Conservation (phyloP, 2,113 vertebrate genomes). For the Salvator merianae region DNA sequence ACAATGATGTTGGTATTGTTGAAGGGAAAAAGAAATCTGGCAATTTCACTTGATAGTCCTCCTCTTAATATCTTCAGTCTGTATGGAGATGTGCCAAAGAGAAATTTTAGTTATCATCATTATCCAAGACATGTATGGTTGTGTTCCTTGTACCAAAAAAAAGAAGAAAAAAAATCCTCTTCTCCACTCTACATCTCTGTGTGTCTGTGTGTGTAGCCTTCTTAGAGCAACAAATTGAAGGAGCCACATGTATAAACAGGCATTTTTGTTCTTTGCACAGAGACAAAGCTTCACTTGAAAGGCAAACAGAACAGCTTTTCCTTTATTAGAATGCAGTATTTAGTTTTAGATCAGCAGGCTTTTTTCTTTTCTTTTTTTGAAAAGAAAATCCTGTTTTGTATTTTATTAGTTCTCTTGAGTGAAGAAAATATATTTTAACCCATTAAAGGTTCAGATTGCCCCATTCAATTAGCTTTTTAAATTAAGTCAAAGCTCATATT, state of each 20-base stretch:
- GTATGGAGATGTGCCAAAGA: constrained; percentile 62
- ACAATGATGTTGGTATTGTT: constrained; percentile 39
- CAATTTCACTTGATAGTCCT: constrained; percentile 44
- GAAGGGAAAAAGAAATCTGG: constrained; percentile 7
- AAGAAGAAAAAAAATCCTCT: not conserved
- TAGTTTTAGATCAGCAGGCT: constrained; percentile 45
- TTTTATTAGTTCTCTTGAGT: constrained; percentile 50
- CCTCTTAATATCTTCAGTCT: constrained; percentile 65
- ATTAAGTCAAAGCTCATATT: not conserved
- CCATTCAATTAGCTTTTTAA: not conserved
- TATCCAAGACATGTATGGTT: constrained; percentile 39
- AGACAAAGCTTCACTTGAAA: constrained; percentile 47
- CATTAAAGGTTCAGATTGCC: not conserved
- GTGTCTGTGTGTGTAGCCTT: constrained; percentile 32
- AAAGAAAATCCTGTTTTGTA: constrained; percentile 48
- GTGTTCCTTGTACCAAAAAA: constrained; percentile 46
- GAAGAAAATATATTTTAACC: not conserved
- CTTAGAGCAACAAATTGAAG: constrained; percentile 49
- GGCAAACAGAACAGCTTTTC: constrained; percentile 45
- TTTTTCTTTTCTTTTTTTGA: not conserved
- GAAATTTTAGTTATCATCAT: constrained; percentile 60
- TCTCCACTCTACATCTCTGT: constrained; percentile 7
- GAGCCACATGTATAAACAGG: constrained; percentile 65
- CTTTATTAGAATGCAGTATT: constrained; percentile 50
- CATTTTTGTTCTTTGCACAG: constrained; percentile 44